Conservation (phyloP, 2,797 vertebrate genomes). For the Margarornis squamiger region DNA sequence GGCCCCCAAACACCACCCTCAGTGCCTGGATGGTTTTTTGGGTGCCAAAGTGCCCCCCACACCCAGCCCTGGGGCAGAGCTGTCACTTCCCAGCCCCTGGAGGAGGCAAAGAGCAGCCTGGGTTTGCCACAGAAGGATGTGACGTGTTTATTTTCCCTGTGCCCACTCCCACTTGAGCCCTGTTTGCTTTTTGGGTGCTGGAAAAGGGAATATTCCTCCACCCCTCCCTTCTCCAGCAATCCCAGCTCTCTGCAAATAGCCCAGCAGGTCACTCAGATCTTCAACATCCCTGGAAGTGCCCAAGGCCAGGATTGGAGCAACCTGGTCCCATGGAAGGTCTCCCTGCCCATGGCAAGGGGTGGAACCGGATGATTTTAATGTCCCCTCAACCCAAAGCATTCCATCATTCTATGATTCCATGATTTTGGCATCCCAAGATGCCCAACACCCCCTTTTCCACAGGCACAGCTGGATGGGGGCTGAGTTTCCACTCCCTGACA, state of each 20-base stretch:
- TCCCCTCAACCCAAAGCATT: background rate
- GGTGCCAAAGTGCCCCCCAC: background rate
- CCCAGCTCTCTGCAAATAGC: background rate
- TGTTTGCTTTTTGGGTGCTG: background rate
- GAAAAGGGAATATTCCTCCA: background rate
- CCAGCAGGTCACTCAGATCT: background rate
- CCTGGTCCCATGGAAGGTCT: background rate
- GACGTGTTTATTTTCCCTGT: background rate
- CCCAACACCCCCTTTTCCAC: rapidly evolving
- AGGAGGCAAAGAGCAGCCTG: background rate
- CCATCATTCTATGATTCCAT: background rate
- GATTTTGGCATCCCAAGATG: rapidly evolving
- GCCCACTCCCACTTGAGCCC: background rate
- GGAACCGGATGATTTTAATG: background rate
- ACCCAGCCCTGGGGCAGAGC: background rate
- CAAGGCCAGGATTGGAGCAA: background rate
- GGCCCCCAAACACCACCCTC: rapidly evolving
- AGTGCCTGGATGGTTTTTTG: rapidly evolving
- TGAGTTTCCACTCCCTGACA: background rate
- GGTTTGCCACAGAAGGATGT: background rate
- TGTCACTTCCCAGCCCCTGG: background rate
- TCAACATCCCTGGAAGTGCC: background rate
- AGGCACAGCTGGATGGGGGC: background rate
- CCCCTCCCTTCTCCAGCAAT: background rate
- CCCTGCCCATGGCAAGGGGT: rapidly evolving